Evolutionary conservation across 2,797 vertebrate genomes (phyloP).

Genomic region (Gobio occitaniae): DNA sequence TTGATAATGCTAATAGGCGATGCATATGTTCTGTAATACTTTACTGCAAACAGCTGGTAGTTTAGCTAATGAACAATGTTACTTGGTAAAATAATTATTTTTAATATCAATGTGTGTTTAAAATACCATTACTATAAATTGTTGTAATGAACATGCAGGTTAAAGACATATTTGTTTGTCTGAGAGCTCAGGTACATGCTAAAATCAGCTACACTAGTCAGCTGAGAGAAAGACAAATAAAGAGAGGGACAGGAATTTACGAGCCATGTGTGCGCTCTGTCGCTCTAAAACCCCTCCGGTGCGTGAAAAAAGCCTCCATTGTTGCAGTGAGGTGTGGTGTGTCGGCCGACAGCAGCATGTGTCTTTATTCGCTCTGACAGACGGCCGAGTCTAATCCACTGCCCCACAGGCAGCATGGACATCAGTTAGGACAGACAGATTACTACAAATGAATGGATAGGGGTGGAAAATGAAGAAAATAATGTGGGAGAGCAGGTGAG

Average conservation of each 20-base stretch:
- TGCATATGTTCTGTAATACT: neutral
- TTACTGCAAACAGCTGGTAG: neutral
- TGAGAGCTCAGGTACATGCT: slow-evolving; percentile 35
- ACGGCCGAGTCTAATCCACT: slow-evolving; percentile 52
- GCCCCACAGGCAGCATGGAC: slow-evolving; percentile 61
- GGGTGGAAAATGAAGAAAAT: slow-evolving; percentile 73
- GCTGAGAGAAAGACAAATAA: slow-evolving; percentile 40
- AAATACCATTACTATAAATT: neutral
- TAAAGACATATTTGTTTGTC: neutral
- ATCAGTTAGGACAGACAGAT: slow-evolving; percentile 56
- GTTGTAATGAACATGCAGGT: neutral
- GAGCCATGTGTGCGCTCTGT: slow-evolving; percentile 65
- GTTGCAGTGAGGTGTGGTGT: slow-evolving; percentile 70
- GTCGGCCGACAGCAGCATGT: slow-evolving; percentile 65
- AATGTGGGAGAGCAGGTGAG: slow-evolving; percentile 74
- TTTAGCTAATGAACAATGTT: neutral
- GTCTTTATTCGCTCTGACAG: slow-evolving; percentile 61
- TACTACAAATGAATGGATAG: slow-evolving; percentile 64
- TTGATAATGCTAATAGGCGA: neutral
- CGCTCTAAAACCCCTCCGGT: slow-evolving; percentile 69
- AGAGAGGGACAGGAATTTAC: slow-evolving; percentile 67
- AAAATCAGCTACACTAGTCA: slow-evolving; percentile 52
- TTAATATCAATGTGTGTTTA: neutral
- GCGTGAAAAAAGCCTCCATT: slow-evolving; percentile 74
- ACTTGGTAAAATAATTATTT: neutral